Evolutionary conservation across 2,888 invertebrate genomes (phyloP), one percentile per base, ranked within the genome.

Genomic region (Hyles lineata): DNA sequence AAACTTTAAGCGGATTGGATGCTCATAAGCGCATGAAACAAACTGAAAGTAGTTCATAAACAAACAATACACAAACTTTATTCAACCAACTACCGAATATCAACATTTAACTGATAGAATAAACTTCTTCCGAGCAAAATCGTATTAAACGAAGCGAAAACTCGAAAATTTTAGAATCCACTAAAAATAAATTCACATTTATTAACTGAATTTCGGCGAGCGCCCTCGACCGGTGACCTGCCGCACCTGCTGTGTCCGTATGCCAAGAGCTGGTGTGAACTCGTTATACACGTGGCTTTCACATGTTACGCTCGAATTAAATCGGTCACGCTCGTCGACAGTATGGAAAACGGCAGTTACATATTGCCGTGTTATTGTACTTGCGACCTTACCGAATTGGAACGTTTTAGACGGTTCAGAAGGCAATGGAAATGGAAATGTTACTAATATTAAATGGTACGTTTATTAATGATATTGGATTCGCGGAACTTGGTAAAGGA

Each of bases 241-340:
- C 15, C 67, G 35, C 67, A 67, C 67, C 67, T 67, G 62, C 32
- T 32, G 50, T 67, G 67, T 25, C 67, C 50, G 67, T 43, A 35
- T 43, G 63, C 67, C 67, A 35, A 67, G 15, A 43, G 67, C 67
- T 67, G 67, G 67, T 67, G 67, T 67, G 67, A 67, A 67, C 67
- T 67, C 50, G 67, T 67, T 67, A 67, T 62, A 35, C 43, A 50
- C 67, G 67, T 67, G 67, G 67, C 67, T 67, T 50, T 23, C 21
- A 50, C 50, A 17, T 25, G 67, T 67, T 50, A 67, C 23, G 67
- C 50, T 67, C 23, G 67, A 67, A 67, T 67, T 43, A 67, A 50
- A 67, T 50, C 63, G 63, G 63, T 43, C 50, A 50, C 50, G 23
- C 25, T 25, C 15, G 67, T 4, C 21, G 60, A 17, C 43, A 35